These are phyloP conservation scores for Pseudoatta argentina DNA, from an alignment of 1,140 invertebrate species.

Conservation along the genomic window DNA sequence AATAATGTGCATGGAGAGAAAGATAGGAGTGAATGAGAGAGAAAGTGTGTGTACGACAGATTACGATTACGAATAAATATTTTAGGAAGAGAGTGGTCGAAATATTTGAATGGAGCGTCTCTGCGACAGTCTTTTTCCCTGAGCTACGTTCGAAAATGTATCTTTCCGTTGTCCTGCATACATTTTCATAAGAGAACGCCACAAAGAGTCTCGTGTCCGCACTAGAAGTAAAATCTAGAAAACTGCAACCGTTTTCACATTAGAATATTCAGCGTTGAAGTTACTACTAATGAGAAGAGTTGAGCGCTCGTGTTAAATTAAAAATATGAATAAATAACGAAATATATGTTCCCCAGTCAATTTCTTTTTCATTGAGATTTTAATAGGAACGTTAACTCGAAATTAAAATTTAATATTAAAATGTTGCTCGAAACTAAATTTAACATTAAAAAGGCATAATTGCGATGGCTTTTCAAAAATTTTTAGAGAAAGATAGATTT, in stretches of 20 bases:
- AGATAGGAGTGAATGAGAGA: conserved; percentile 19
- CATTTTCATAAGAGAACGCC: conserved; percentile 15
- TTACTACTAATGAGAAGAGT: neutral
- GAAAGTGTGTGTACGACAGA: neutral
- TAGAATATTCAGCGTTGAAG: neutral
- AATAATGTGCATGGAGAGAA: conserved; percentile 22
- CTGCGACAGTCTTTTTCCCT: conserved; percentile 57
- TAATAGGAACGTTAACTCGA: conserved; percentile 6
- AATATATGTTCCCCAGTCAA: neutral
- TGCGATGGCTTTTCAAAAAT: neutral
- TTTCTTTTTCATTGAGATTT: neutral
- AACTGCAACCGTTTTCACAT: neutral
- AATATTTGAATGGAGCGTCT: conserved; percentile 59
- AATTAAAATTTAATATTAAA: conserved; percentile 4
- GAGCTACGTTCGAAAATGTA: conserved; percentile 58
- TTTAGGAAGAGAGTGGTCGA: conserved; percentile 51
- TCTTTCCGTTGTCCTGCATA: conserved; percentile 27
- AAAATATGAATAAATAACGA: neutral
- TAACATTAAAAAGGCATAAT: neutral
- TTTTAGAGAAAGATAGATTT: neutral
- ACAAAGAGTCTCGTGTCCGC: neutral
- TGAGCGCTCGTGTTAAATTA: neutral
- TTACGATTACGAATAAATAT: conserved; percentile 39
- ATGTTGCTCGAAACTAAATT: neutral
- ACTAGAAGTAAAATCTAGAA: neutral